Percentiles rank a stretch among this genome's conserved stretches.
phyloP scores from a whole-genome alignment of 2,113 vertebrate species.

The Notarius quadriscutis region DNA sequence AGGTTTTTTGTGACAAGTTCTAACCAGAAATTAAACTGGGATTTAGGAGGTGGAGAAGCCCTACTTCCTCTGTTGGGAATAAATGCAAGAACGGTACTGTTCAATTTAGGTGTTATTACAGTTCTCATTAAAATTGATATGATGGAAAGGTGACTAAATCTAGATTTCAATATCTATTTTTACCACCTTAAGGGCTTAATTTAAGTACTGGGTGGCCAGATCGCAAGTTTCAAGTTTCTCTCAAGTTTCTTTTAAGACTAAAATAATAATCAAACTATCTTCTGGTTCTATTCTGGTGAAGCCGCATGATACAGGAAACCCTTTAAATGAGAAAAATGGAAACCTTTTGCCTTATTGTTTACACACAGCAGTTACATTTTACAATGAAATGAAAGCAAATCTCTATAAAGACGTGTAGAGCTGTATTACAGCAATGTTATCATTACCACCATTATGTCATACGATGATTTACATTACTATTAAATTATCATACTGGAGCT shows the following conservation, averaged over 20 bases:
- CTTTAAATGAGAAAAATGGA: background rate
- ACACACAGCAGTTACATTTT: background rate
- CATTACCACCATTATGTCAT: constrained; percentile 25
- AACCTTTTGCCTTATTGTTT: background rate
- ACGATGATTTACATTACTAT: constrained; percentile 5
- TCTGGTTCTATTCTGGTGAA: background rate
- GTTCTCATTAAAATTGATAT: background rate
- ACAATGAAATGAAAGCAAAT: background rate
- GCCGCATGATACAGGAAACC: background rate
- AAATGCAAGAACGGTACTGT: background rate
- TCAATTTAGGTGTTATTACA: no score
- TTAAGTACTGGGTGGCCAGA: background rate
- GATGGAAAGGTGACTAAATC: constrained; percentile 9
- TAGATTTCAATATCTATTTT: constrained; percentile 6
- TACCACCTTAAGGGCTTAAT: constrained; percentile 1
- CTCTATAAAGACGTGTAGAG: background rate
- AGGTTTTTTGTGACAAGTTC: background rate
- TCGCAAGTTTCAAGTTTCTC: background rate
- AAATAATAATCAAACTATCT: background rate
- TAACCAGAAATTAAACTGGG: background rate
- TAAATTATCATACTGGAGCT: background rate
- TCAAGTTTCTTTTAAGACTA: background rate
- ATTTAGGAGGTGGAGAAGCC: background rate
- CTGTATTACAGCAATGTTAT: background rate
- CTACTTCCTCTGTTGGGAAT: background rate